A percentile compares a stretch with the other conserved stretches of the same genome.
These are phyloP conservation scores for Poecilia latipinna DNA, from an alignment of 2,113 vertebrate genomes.

Conservation along the genomic window DNA sequence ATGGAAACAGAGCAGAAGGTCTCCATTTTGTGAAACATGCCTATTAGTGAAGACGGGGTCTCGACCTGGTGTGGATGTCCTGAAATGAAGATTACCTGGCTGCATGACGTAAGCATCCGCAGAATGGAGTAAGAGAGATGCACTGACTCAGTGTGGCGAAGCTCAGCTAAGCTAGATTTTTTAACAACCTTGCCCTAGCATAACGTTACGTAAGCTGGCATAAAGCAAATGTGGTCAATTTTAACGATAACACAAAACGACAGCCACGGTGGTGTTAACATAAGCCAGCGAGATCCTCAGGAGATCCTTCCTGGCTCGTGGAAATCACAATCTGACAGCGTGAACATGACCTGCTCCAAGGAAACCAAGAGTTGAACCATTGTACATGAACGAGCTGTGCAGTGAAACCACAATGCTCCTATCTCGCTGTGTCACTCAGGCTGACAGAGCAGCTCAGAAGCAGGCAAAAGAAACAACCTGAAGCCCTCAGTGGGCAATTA, in stretches of 20 bases:
- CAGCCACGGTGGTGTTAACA: slow-evolving; percentile 11
- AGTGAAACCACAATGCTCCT: slow-evolving; percentile 28
- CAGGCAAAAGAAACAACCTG: slow-evolving; percentile 35
- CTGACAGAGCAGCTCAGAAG: slow-evolving; percentile 46
- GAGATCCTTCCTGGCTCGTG: slow-evolving; percentile 19
- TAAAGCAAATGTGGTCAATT: not conserved
- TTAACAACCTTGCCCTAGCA: not conserved
- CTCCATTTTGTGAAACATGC: not conserved
- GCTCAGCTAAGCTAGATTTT: not conserved
- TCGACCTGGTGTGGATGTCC: not conserved
- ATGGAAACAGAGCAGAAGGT: not conserved
- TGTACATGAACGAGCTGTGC: slow-evolving; percentile 6
- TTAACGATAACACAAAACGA: slow-evolving; percentile 18
- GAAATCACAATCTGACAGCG: slow-evolving; percentile 25
- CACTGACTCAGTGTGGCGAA: not conserved
- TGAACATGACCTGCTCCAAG: slow-evolving; percentile 10
- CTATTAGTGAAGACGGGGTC: not conserved
- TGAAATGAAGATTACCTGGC: not conserved
- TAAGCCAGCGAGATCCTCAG: slow-evolving; percentile 9
- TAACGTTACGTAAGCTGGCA: not conserved
- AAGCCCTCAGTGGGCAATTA: slow-evolving; percentile 65
- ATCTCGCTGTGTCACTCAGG: slow-evolving; percentile 41
- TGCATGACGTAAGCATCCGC: not conserved
- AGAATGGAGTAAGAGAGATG: not conserved
- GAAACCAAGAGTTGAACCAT: slow-evolving; percentile 6